Evolutionary conservation across 2,797 vertebrate genomes (phyloP).

Genomic region (Aeoliscus strigatus): DNA sequence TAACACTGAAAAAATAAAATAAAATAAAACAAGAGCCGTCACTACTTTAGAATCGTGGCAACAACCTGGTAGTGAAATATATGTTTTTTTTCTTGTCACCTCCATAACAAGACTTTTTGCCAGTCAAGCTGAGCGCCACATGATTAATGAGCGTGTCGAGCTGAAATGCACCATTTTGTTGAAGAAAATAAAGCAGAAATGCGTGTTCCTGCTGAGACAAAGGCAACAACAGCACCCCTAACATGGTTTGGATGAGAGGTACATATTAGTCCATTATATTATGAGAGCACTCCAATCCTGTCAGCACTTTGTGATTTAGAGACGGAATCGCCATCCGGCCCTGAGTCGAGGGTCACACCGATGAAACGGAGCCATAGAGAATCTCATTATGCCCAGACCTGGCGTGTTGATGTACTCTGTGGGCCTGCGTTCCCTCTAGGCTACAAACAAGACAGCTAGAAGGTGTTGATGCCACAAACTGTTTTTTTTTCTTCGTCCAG

Average conservation of each 20-base stretch:
- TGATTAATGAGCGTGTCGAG: no score
- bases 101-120: no score
- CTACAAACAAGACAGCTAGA: constrained; percentile 12
- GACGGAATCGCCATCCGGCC: constrained; percentile 22
- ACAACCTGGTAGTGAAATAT: no score
- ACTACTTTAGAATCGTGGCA: no score
- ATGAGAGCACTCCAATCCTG: constrained; percentile 23
- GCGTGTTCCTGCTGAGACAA: constrained; percentile 9
- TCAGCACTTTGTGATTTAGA: constrained; percentile 35
- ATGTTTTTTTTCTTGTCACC: no score
- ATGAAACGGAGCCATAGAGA: constrained; percentile 26
- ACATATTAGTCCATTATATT: constrained; percentile 30
- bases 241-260: constrained; percentile 29
- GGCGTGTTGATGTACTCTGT: constrained; percentile 16
- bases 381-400: constrained; percentile 14
- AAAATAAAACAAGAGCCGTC: no score
- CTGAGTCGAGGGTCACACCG: constrained; percentile 1
- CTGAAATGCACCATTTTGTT: no score
- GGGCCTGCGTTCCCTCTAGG: constrained; percentile 1
- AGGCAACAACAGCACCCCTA: constrained; percentile 6
- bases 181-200: constrained; percentile 1
- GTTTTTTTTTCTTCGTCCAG: constrained; percentile 25
- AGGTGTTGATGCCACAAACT: constrained; percentile 21
- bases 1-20: no score
- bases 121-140: no score